These are phyloP conservation scores for Whitmania pigra DNA, from an alignment of 1,140 invertebrate species.

Conservation along the genomic window DNA sequence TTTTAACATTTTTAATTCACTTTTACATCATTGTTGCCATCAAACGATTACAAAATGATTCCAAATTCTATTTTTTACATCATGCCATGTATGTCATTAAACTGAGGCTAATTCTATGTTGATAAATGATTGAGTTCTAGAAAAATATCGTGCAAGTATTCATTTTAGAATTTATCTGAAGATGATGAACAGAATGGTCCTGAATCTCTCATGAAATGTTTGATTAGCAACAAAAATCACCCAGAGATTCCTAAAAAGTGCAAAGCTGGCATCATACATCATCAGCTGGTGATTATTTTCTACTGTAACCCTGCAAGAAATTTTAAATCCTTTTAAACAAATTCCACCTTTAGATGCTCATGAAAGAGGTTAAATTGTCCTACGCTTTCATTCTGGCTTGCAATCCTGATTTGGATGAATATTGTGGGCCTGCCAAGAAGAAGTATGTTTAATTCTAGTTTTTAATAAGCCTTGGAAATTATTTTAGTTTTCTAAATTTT, in stretches of 20 bases:
- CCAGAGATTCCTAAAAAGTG: slow-evolving; percentile 62
- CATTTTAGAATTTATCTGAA: not conserved
- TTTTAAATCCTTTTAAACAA: not conserved
- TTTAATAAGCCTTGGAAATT: not conserved
- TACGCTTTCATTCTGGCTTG: not conserved
- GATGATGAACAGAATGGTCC: slow-evolving; percentile 40
- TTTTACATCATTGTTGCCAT: too few species aligned
- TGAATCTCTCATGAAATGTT: slow-evolving; percentile 69
- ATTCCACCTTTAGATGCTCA: not conserved
- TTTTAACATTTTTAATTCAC: too few species aligned
- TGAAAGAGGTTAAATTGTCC: not conserved
- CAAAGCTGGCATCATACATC: slow-evolving; percentile 80
- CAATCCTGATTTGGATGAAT: too few species aligned
- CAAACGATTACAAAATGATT: too few species aligned
- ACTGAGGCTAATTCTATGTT: too few species aligned
- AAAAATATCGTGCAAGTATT: not conserved
- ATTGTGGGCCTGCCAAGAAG: too few species aligned
- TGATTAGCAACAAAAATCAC: slow-evolving; percentile 83
- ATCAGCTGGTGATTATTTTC: slow-evolving; percentile 43
- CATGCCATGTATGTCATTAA: too few species aligned
- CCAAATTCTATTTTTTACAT: too few species aligned
- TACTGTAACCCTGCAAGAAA: not conserved
- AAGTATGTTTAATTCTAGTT: too few species aligned
- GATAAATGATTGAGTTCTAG: not conserved
- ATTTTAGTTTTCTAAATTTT: not conserved